phyloP scores from a whole-genome alignment of 2,888 invertebrate species.

The Chorisops tibialis region DNA sequence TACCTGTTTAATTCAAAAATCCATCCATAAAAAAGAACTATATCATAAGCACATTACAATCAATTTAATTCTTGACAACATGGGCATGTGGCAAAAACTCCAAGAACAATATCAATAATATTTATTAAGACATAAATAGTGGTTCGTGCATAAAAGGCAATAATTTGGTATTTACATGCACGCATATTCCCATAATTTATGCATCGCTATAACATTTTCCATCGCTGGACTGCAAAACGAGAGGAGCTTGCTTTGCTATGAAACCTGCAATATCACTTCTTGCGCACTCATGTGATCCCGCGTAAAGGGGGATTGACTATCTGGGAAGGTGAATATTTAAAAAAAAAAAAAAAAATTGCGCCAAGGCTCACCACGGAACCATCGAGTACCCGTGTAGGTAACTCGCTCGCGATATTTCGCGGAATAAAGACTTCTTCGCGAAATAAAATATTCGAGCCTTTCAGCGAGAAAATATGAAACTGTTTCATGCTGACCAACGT shows the following conservation, averaged over 20 bases:
- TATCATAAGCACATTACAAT: slow-evolving; percentile 1
- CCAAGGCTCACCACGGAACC: too few species aligned
- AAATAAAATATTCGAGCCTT: slow-evolving; percentile 14
- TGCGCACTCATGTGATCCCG: too few species aligned
- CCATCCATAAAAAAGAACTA: too few species aligned
- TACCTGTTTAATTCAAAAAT: too few species aligned
- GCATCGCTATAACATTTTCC: slow-evolving; percentile 27
- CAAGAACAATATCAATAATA: slow-evolving; percentile 35
- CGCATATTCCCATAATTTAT: slow-evolving; percentile 37
- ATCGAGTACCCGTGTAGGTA: too few species aligned
- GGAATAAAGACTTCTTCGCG: neutral
- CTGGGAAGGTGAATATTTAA: too few species aligned
- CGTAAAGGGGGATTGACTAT: too few species aligned
- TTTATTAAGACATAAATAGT: slow-evolving; percentile 42
- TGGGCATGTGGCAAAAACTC: slow-evolving; percentile 20
- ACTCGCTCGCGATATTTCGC: too few species aligned
- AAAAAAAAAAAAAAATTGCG: too few species aligned
- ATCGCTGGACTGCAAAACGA: neutral
- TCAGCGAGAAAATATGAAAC: slow-evolving; percentile 31
- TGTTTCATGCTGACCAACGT: slow-evolving; percentile 30
- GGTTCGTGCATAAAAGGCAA: slow-evolving; percentile 40
- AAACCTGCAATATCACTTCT: too few species aligned
- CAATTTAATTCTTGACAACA: slow-evolving; percentile 24
- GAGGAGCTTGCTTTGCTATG: too few species aligned
- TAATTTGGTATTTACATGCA: slow-evolving; percentile 40